phyloP scores from a whole-genome alignment of 2,113 vertebrate genomes.

The Poeciliopsis turrubarensis region DNA sequence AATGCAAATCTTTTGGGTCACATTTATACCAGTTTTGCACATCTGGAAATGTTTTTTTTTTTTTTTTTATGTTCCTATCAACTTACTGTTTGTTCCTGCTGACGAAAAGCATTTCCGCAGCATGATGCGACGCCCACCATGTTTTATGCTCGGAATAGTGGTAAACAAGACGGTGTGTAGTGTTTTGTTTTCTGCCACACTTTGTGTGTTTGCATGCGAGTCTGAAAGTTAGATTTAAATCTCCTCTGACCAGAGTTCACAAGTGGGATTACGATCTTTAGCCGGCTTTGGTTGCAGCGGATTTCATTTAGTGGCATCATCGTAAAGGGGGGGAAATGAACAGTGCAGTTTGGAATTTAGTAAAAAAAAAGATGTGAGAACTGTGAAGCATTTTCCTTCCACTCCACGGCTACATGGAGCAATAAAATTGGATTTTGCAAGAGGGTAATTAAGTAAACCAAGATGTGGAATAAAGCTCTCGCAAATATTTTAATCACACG shows the following conservation, averaged over 20 bases:
- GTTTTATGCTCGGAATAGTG: not conserved
- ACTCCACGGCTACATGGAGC: no score
- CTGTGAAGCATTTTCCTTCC: no score
- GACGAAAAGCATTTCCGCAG: not conserved
- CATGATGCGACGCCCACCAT: not conserved
- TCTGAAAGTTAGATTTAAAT: not conserved
- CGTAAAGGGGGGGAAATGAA: not conserved
- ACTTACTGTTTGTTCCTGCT: not conserved
- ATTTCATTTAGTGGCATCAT: not conserved
- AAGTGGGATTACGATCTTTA: no score
- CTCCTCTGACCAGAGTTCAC: no score
- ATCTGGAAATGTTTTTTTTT: no score
- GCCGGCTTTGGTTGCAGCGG: not conserved
- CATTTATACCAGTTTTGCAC: no score
- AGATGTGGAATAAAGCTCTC: constrained; percentile 13
- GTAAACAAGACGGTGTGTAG: no score
- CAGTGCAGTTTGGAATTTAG: no score
- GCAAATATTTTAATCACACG: constrained; percentile 11
- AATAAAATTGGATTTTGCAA: not conserved
- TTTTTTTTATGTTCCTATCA: not conserved
- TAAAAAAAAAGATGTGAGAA: no score
- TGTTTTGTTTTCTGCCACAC: not conserved
- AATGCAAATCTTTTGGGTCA: not conserved
- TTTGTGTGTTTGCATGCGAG: not conserved
- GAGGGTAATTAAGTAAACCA: not conserved